Evolutionary conservation across 2,888 invertebrate genomes (phyloP).

Genomic region (Chrysolina americana): DNA sequence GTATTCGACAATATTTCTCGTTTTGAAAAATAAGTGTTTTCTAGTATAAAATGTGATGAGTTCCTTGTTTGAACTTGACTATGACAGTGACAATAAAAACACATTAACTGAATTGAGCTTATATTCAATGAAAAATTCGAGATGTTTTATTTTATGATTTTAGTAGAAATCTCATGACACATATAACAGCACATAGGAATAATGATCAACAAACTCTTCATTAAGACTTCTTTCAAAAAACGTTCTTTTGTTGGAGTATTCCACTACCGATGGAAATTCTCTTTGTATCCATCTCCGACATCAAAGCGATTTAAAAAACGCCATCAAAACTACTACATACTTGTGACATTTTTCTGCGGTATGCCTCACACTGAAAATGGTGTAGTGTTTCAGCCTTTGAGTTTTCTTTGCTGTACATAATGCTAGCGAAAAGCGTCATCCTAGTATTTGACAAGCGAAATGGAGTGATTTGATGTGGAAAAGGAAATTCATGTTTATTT

Average conservation of each 20-base stretch:
- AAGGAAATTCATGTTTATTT: conserved; percentile 45
- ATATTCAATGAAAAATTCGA: too few species aligned
- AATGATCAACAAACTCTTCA: neutral
- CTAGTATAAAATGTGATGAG: too few species aligned
- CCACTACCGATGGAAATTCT: neutral
- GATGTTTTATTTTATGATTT: too few species aligned
- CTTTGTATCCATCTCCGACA: conserved; percentile 1
- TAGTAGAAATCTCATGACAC: neutral
- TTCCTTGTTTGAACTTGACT: too few species aligned
- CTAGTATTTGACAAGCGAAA: conserved; percentile 33
- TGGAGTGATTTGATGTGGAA: conserved; percentile 34
- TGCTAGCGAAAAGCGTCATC: conserved; percentile 22
- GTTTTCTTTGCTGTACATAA: conserved; percentile 8
- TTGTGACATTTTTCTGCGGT: conserved; percentile 12
- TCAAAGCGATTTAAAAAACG: conserved; percentile 2
- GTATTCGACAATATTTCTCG: too few species aligned
- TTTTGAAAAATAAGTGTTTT: too few species aligned
- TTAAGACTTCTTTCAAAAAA: neutral
- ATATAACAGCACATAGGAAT: neutral
- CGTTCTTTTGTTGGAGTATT: neutral
- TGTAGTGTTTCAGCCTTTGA: conserved; percentile 9
- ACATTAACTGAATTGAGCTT: too few species aligned
- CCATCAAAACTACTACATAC: conserved; percentile 6
- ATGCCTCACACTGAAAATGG: neutral
- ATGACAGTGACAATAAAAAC: too few species aligned